These are phyloP conservation scores for Sisyra nigra DNA, from an alignment of 2,888 invertebrate species.

Conservation along the genomic window DNA sequence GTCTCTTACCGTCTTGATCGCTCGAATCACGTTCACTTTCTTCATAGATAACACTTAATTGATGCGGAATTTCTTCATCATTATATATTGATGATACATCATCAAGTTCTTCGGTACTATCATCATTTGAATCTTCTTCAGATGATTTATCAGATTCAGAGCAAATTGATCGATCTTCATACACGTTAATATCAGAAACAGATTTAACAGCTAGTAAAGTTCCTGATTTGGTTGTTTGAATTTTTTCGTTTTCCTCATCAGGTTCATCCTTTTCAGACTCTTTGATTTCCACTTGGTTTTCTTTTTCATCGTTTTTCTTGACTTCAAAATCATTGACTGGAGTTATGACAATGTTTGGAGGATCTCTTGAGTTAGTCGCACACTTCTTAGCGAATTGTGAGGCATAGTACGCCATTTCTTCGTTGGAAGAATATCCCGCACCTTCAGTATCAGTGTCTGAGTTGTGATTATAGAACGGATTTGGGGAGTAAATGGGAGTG, in stretches of 20 bases:
- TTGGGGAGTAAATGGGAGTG: constrained; percentile 19
- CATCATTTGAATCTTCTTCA: constrained; percentile 19
- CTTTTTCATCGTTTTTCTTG: constrained; percentile 17
- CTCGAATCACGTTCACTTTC: constrained; percentile 33
- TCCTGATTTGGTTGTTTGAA: constrained; percentile 9
- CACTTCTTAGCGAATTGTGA: constrained; percentile 7
- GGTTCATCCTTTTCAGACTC: background rate
- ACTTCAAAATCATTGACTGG: constrained; percentile 18
- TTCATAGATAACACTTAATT: constrained; percentile 42
- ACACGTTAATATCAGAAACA: constrained; percentile 34
- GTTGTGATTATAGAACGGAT: constrained; percentile 16
- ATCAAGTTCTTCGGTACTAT: constrained; percentile 19
- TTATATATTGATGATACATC: constrained; percentile 15
- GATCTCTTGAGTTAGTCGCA: constrained; percentile 9
- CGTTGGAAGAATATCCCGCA: constrained; percentile 27
- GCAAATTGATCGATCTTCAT: constrained; percentile 17
- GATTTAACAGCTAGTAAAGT: constrained; percentile 32
- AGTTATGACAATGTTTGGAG: constrained; percentile 11
- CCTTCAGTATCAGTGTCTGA: constrained; percentile 19
- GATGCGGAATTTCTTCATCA: constrained; percentile 26
- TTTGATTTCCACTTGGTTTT: constrained; percentile 13
- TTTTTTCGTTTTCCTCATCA: background rate
- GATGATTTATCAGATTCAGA: constrained; percentile 16
- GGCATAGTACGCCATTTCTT: constrained; percentile 25
- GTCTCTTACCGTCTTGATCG: constrained; percentile 15